Evolutionary conservation across 2,113 vertebrate genomes (phyloP).

Genomic region (Alosa alosa): DNA sequence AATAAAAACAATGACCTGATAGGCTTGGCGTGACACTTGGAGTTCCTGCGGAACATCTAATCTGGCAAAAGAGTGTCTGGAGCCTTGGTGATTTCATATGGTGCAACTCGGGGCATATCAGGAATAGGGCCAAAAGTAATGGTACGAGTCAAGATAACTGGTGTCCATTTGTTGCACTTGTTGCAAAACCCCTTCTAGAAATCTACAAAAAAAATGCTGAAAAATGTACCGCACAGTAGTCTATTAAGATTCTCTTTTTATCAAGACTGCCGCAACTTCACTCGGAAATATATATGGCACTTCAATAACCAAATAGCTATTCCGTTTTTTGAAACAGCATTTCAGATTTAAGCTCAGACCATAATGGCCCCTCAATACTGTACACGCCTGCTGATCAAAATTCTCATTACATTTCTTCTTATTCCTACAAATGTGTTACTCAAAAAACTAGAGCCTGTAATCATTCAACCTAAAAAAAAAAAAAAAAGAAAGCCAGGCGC

Average conservation of each 20-base stretch:
- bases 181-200: not conserved
- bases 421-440: constrained; percentile 9
- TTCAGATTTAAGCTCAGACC: not conserved
- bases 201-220: not conserved
- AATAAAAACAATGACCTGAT: constrained; percentile 18
- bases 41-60: not conserved
- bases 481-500: not conserved
- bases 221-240: not conserved
- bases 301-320: not conserved
- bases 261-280: not conserved
- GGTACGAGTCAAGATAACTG: not conserved
- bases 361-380: not conserved
- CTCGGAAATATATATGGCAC: not conserved
- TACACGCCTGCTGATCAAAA: not conserved
- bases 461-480: not conserved
- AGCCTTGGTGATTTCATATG: not conserved
- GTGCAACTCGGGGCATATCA: not conserved
- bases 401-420: not conserved
- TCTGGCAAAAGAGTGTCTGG: not conserved
- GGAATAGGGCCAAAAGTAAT: not conserved
- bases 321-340: not conserved
- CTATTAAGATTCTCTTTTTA: constrained; percentile 9
- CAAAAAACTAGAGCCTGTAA: not conserved
- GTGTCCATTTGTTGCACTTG: not conserved
- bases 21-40: not conserved